These are phyloP conservation scores for Anas capensis DNA, from an alignment of 2,797 vertebrate species.

Conservation along the genomic window DNA sequence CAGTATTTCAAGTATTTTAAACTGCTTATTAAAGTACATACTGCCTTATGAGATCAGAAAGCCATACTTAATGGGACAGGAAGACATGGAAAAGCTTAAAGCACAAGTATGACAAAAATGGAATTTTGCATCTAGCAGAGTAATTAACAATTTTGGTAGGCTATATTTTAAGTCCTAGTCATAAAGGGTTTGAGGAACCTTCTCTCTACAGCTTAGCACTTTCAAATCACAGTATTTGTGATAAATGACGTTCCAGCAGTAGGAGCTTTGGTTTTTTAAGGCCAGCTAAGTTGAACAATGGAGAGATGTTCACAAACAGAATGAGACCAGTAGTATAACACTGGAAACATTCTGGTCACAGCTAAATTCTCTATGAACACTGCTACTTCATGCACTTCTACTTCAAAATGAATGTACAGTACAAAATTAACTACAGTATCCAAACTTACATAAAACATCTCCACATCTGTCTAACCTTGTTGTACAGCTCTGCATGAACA, in stretches of 20 bases:
- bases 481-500: background rate
- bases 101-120: background rate
- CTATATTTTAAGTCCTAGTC: background rate
- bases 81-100: background rate
- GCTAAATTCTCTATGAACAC: background rate
- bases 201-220: background rate
- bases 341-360: background rate
- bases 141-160: background rate
- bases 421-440: conserved; percentile 6
- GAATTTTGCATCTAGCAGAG: background rate
- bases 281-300: fast-evolving
- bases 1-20: background rate
- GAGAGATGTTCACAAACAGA: background rate
- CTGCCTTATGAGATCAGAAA: background rate
- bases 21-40: background rate
- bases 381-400: conserved; percentile 23
- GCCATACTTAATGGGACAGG: background rate
- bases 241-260: fast-evolving
- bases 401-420: conserved; percentile 23
- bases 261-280: background rate
- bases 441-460: background rate
- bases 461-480: background rate
- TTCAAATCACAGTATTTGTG: background rate
- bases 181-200: background rate
- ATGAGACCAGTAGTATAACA: background rate